These are phyloP conservation scores for Beroe forskalii DNA, from an alignment of 37 sponge, comb jelly and placozoan species.

Conservation along the genomic window DNA sequence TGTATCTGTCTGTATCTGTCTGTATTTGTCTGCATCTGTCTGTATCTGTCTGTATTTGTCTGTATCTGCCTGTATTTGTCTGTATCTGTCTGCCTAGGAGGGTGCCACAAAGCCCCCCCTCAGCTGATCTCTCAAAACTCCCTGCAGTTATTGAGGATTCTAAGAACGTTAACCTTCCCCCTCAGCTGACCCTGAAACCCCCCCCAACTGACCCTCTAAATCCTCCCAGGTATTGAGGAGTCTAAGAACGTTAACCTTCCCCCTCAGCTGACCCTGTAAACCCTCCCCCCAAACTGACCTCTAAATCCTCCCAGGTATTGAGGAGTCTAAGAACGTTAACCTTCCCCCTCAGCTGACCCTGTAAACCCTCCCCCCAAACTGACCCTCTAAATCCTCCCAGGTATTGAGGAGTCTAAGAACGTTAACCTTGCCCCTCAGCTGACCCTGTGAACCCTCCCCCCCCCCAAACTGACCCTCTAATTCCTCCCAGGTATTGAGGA, in stretches of 20 bases:
- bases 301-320: slow-evolving; percentile 9
- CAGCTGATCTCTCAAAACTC: neutral
- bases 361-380: neutral
- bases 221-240: slow-evolving; percentile 12
- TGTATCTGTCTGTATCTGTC: no score
- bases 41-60: no score
- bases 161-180: slow-evolving; percentile 24
- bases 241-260: slow-evolving; percentile 33
- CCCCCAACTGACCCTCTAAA: neutral
- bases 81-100: no score
- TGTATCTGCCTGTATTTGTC: no score
- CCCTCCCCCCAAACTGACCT: neutral
- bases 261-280: neutral
- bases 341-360: neutral
- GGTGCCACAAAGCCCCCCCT: no score
- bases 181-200: neutral
- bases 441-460: neutral
- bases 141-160: slow-evolving; percentile 27
- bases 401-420: slow-evolving; percentile 28
- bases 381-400: slow-evolving; percentile 12
- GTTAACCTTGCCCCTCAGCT: neutral
- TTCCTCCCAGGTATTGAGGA: slow-evolving; percentile 12
- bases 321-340: slow-evolving; percentile 33
- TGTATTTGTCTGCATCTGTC: no score
- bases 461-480: neutral